Percentiles rank a stretch among this genome's conserved stretches.
Evolutionary conservation across 2,113 vertebrate genomes (phyloP).

Genomic region (Equus quagga): DNA sequence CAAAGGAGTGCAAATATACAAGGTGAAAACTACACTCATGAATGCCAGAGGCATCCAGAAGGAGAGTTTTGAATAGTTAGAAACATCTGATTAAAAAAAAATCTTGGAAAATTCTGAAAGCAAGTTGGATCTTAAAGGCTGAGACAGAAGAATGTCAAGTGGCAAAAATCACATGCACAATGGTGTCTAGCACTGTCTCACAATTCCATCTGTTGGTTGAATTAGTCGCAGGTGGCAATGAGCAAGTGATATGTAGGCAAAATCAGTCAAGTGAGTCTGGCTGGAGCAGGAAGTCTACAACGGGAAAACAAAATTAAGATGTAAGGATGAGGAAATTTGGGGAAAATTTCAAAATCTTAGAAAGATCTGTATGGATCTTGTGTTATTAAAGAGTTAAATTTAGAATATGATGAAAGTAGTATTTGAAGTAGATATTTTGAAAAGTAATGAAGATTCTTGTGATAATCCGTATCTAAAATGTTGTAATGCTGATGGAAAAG

Average conservation of each 20-base stretch:
- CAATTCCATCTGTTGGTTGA: slow-evolving; percentile 58
- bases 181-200: slow-evolving; percentile 58
- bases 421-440: not conserved
- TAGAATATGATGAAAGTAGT: not conserved
- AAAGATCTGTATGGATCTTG: not conserved
- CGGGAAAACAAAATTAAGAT: not conserved
- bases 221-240: slow-evolving; percentile 11
- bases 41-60: slow-evolving; percentile 8
- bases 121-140: not conserved
- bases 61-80: not conserved
- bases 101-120: not conserved
- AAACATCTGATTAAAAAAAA: not conserved
- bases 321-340: not conserved
- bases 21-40: slow-evolving; percentile 25
- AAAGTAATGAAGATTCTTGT: not conserved
- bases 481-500: not conserved
- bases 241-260: not conserved
- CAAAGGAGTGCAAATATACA: slow-evolving; percentile 34
- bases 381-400: not conserved
- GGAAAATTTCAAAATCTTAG: not conserved
- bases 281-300: not conserved
- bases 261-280: not conserved
- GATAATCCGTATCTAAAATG: not conserved
- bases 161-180: not conserved
- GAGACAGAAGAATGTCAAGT: slow-evolving; percentile 23